Evolutionary conservation across 2,113 vertebrate species (phyloP), one percentile per base, ranked within the genome.

Genomic region (Nycticebus coucang): DNA sequence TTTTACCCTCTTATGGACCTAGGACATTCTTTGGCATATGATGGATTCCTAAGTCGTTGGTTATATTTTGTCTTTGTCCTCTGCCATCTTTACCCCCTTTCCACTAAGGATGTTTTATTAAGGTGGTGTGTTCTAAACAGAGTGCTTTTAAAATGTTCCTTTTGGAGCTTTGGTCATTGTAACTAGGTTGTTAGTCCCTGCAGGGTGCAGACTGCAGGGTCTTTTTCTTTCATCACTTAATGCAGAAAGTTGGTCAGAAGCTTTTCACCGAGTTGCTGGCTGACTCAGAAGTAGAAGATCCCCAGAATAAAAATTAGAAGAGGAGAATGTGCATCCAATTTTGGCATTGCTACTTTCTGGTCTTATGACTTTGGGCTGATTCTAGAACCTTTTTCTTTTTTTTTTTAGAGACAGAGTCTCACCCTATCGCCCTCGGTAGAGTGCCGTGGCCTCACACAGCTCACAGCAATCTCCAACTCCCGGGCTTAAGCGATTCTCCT

Each of bases 261-360:
- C 41, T 93, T 83, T 97, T 55, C 87, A 87, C 94, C 79, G 87
- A 87, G 79, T 57, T 91, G 79, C 84, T 91, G 93, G 96, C 95
- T 93, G 60, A 66, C 69, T 45, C 35, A 57, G 79, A 93, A 91
- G 83, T 53, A 33, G 93, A 87, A 69, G 87, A 45, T 57, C 75
- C 15, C 35, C 66, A 50, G 97, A 97, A 97, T 97, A 86, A 94
- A 87, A 96, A 97, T 97, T 14, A 97, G 95, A 89, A 66, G 50
- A 45, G 15, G 41, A 3, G 90, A 87, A 10, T 26, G 0, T 26
- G 84, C 1, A 2, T n/a, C 74, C 79, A 69, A 37, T 62, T 71
- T 91, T 87, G 86, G 82, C 86, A 21, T 1, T 14, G 59, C 24
- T 8, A 1, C 37, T 87, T 78, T 75, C 77, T 7, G 5, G 68